These are phyloP conservation scores for Choloepus hoffmanni DNA, from an alignment of 2,113 vertebrate genomes.

Conservation along the genomic window DNA sequence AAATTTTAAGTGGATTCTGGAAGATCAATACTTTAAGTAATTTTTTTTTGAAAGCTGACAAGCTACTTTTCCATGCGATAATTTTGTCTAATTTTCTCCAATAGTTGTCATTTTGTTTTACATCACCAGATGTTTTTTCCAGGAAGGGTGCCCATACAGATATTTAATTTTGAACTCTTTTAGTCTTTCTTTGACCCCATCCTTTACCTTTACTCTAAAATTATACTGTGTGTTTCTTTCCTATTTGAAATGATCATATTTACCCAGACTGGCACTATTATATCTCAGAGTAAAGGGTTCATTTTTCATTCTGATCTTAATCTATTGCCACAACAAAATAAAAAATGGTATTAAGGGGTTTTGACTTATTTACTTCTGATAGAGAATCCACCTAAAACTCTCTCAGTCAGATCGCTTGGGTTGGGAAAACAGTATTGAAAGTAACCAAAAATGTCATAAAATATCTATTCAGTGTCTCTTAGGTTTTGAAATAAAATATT, in stretches of 20 bases:
- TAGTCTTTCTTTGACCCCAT: not conserved
- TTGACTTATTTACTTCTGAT: not conserved
- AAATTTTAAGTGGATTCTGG: not conserved
- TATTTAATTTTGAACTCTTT: not conserved
- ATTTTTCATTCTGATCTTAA: conserved; percentile 52
- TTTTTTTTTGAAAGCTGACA: conserved; percentile 3
- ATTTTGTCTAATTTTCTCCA: not conserved
- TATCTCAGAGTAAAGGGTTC: not conserved
- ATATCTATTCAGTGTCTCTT: not conserved
- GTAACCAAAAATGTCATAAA: not conserved
- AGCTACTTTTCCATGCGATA: not conserved
- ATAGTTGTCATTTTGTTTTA: not conserved
- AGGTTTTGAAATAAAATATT: not conserved
- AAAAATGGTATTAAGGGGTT: conserved; percentile 8
- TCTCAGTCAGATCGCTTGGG: not conserved
- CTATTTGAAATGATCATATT: not conserved
- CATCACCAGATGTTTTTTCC: not conserved
- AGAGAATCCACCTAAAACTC: not conserved
- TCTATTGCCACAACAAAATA: conserved; percentile 34
- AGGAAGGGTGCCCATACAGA: not conserved
- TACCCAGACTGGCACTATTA: not conserved
- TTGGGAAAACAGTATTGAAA: not conserved
- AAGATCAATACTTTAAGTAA: not conserved
- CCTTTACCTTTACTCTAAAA: not conserved
- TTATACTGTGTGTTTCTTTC: not conserved